Percentiles rank a stretch among this genome's conserved stretches.
Evolutionary conservation across 2,888 invertebrate genomes (phyloP).

Genomic region (Sphaerophoria rueppellii): DNA sequence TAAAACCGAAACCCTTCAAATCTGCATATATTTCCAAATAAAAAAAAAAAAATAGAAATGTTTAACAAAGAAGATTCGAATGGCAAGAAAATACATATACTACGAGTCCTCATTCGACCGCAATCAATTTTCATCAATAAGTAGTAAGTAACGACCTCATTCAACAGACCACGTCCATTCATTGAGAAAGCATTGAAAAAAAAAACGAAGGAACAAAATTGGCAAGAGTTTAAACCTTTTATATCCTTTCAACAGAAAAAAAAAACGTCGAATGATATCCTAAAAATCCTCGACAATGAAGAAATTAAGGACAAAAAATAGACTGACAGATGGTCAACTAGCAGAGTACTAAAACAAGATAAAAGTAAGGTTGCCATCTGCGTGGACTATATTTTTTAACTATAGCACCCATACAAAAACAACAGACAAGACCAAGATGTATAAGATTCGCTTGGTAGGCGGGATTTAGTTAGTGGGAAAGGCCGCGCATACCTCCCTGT

Average conservation of each 20-base stretch:
- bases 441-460: too few relatives aligned
- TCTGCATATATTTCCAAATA: conserved; percentile 39
- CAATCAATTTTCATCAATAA: conserved; percentile 71
- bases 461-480: too few relatives aligned
- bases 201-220: conserved; percentile 42
- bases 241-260: conserved; percentile 13
- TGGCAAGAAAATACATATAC: conserved; percentile 25
- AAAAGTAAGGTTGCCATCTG: conserved; percentile 7
- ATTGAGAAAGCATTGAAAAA: neutral
- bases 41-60: neutral
- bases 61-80: neutral
- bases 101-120: conserved; percentile 42
- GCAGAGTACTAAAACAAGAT: conserved; percentile 41
- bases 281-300: conserved; percentile 59
- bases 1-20: conserved; percentile 24
- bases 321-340: conserved; percentile 58
- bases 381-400: neutral
- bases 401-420: too few relatives aligned
- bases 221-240: neutral
- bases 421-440: too few relatives aligned
- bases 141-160: conserved; percentile 49
- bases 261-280: conserved; percentile 13
- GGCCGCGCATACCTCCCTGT: too few relatives aligned
- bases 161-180: conserved; percentile 14
- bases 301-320: conserved; percentile 56